Evolutionary conservation across 2,797 vertebrate genomes (phyloP), one percentile per base, ranked within the genome.

Genomic region (Mastacembelus armatus): DNA sequence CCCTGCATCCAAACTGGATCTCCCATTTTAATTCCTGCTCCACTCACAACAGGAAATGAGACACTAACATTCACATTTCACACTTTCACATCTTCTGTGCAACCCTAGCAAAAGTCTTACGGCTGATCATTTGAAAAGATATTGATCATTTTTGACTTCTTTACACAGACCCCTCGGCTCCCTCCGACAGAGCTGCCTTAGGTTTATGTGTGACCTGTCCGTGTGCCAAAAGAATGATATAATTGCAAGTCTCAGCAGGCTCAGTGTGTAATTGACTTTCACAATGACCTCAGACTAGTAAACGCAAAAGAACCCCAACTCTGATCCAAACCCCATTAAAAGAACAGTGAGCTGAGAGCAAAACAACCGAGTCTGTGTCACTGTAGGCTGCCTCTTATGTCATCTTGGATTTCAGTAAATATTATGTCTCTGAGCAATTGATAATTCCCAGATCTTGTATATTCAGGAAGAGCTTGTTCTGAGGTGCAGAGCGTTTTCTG

Each of bases 341-440:
- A 74, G 42, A 74, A 55, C 63, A 52, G 56, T 10, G 18, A 71
- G 9, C 63, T 54, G 47, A 33, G 45, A 59, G 78, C 70, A 81
- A 81, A 84, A 75, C 72, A 77, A 64, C 56, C 0, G 5, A 40
- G 59, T 51, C 57, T 65, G 27, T 78, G 73, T 75, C 78, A 14
- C 49, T 62, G 73, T 65, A 63, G 63, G 7, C 47, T 40, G 59
- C 2, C 65, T 61, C 48, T 82, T 86, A 71, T 76, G 67, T 85
- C 70, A 80, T 83, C 74, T 4, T 80, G 47, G 74, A 70, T 77
- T 74, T 79, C 1, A 19, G 78, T 86, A 86, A 89, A 91, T 85
- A 84, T 87, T 85, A 81, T 80, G 85, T 86, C 66, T 82, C 81
- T 77, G 74, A 75, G 85, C 77, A 77, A 52, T 58, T 59, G 52